Base-by-base conservation (phyloP, 2,113 vertebrate genomes). In the Phodopus roborovskii region DNA sequence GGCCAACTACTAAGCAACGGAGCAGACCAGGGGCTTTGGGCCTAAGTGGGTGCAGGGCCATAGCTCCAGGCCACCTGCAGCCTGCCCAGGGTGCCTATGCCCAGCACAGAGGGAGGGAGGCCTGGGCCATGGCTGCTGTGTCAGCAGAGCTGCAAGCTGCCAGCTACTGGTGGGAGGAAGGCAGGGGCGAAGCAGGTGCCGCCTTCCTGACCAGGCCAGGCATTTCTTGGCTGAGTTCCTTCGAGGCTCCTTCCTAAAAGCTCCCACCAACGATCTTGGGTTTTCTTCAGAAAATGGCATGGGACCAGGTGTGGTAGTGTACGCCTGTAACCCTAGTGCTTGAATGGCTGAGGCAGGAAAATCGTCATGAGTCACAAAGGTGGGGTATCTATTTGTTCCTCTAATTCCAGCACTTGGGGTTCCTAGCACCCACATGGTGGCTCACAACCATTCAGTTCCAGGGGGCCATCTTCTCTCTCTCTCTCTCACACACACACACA, bases 101-200 rank as follows among this genome's bases (percentile, higher is more conserved):
- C 92, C 73, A 48, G 77, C 73, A 62, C 64, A 42, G 91, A 91
- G 85, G 88, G 90, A 78, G 81, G 95, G 68, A 33, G 90, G 88
- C 82, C 39, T 62, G 56, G 97, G 83, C 88, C 73, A 4, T 26
- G 48, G 90, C 92, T 95, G 97, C 97, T 96, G 94, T 78, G 62
- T 97, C 94, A 96, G 97, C 97, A 97, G 88, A 95, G 87, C 68
- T 10, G 88, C 79, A 58, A 77, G 73, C 88, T 88, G 89, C 91
- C 91, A 94, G 94, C 94, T 92, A 68, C 0, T 1, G 79, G 42
- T 16, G 75, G 45, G 89, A 73, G 68, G 42, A 30, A 53, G 88
- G 58, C 7, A 1, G 56, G 42, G 71, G 28, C 56, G 64, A 28
- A 70, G 92, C 94, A 86, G 68, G 53, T 48, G 1, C 66, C 50